These are phyloP conservation scores for Myrmecobius fasciatus DNA, from an alignment of 2,113 vertebrate species.

Conservation along the genomic window DNA sequence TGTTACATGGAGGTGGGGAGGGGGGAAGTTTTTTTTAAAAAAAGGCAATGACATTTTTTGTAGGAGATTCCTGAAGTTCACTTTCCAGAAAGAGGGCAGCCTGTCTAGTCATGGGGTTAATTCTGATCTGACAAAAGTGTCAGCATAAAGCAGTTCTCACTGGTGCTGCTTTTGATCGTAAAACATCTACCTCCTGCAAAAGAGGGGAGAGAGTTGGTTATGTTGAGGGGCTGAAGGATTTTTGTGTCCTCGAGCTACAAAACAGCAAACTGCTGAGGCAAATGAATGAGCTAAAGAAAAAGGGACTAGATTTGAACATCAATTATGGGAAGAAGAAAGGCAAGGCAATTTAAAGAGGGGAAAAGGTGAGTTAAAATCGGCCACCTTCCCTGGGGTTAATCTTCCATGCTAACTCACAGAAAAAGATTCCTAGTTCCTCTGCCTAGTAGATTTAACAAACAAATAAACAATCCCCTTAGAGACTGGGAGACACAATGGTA, in stretches of 20 bases:
- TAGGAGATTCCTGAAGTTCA: conserved; percentile 52
- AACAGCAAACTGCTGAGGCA: conserved; percentile 66
- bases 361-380: conserved; percentile 60
- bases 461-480: conserved; percentile 69
- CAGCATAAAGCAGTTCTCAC: conserved; percentile 48
- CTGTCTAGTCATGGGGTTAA: conserved; percentile 59
- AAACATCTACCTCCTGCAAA: conserved; percentile 68
- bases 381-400: conserved; percentile 43
- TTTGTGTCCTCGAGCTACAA: conserved; percentile 73
- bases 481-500: conserved; percentile 77
- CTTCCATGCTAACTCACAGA: conserved; percentile 63
- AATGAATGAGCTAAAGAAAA: conserved; percentile 71
- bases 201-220: conserved; percentile 64
- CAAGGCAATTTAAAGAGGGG: conserved; percentile 65
- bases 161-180: conserved; percentile 65
- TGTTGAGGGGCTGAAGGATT: conserved; percentile 69
- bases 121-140: conserved; percentile 67
- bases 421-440: conserved; percentile 76
- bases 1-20: conserved; percentile 66
- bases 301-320: conserved; percentile 69
- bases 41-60: conserved; percentile 68
- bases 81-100: conserved; percentile 64
- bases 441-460: conserved; percentile 63
- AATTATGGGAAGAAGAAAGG: conserved; percentile 45
- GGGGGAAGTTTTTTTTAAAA: conserved; percentile 48